Percentiles rank a stretch among this genome's conserved stretches.
Conservation (phyloP, 2,888 invertebrate genomes). For the Tholera decimalis region DNA sequence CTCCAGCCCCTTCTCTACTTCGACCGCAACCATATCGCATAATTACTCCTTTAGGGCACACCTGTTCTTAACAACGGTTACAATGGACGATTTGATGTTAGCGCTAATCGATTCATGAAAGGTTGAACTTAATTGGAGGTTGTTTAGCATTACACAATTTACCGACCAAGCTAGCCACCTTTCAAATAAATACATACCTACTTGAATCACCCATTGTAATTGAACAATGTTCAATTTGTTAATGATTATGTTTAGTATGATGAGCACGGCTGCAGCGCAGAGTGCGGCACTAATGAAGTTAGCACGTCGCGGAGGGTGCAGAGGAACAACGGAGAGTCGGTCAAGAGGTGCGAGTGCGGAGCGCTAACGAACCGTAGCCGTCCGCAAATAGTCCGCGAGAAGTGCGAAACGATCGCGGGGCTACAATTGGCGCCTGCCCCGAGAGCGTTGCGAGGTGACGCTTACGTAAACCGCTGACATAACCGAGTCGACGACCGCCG, state of each 20-base stretch:
- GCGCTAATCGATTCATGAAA: conserved; percentile 85
- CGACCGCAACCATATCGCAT: conserved; percentile 83
- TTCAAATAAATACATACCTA: conserved; percentile 60
- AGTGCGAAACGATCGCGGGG: conserved; percentile 87
- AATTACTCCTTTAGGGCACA: conserved; percentile 90
- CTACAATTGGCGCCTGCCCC: conserved; percentile 84
- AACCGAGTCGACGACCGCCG: conserved; percentile 90
- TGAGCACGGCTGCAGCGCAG: conserved; percentile 24
- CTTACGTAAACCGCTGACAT: conserved; percentile 91
- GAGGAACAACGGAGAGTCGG: conserved; percentile 73
- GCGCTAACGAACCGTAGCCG: conserved; percentile 82
- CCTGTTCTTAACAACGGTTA: conserved; percentile 81
- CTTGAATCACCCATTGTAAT: conserved; percentile 57
- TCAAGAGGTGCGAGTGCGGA: conserved; percentile 71
- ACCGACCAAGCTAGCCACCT: conserved; percentile 55
- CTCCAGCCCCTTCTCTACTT: conserved; percentile 88
- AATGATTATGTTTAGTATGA: conserved; percentile 37
- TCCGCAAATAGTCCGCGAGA: conserved; percentile 87
- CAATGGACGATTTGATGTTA: conserved; percentile 82
- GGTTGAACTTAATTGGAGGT: conserved; percentile 85
- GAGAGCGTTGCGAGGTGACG: conserved; percentile 89
- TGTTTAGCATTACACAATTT: conserved; percentile 78
- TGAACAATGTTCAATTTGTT: conserved; percentile 42
- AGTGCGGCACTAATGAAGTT: conserved; percentile 68
- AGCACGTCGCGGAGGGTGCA: conserved; percentile 69